Conservation (phyloP, 2,888 invertebrate species). For the Tinea semifulvella region DNA sequence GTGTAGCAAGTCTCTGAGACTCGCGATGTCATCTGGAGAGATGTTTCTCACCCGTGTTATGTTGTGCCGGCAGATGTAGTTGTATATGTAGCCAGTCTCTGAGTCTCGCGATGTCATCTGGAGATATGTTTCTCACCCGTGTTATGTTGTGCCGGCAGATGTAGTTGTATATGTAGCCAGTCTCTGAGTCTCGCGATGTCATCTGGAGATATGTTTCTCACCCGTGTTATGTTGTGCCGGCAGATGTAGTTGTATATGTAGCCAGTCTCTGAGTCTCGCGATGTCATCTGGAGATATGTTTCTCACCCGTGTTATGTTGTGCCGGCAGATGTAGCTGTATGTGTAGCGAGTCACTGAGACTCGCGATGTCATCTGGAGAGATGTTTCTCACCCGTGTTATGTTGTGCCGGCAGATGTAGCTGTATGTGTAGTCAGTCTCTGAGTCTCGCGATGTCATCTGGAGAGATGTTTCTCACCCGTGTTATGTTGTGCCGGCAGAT, state of each 20-base stretch:
- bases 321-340: constrained; percentile 74
- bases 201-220: constrained; percentile 64
- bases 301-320: constrained; percentile 38
- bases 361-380: constrained; percentile 66
- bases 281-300: constrained; percentile 71
- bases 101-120: constrained; percentile 70
- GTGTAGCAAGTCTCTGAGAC: constrained; percentile 70
- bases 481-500: constrained; percentile 63
- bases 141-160: constrained; percentile 63
- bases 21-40: constrained; percentile 67
- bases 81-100: constrained; percentile 71
- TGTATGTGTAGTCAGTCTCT: constrained; percentile 71
- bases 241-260: constrained; percentile 77
- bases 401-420: constrained; percentile 69
- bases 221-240: constrained; percentile 47
- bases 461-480: constrained; percentile 58
- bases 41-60: constrained; percentile 53
- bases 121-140: constrained; percentile 58
- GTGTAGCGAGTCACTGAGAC: constrained; percentile 69
- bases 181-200: constrained; percentile 64
- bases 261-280: constrained; percentile 51
- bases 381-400: constrained; percentile 47
- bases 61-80: constrained; percentile 69
- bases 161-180: constrained; percentile 76
- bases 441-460: constrained; percentile 70